These are phyloP conservation scores for Columba janthina DNA, from an alignment of 2,113 vertebrate genomes.

Conservation along the genomic window DNA sequence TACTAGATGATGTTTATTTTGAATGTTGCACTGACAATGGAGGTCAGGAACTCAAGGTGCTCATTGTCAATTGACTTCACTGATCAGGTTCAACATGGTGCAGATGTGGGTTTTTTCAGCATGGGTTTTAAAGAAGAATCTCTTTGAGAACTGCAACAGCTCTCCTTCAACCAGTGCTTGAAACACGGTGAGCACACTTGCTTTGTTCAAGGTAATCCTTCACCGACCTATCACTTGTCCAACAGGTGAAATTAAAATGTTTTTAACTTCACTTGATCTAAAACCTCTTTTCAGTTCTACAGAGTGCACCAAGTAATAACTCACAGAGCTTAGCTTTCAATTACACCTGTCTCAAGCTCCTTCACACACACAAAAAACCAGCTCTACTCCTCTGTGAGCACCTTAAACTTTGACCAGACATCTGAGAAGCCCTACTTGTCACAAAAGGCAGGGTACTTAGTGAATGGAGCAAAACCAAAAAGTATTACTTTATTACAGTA, in stretches of 20 bases:
- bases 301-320: neutral
- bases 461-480: neutral
- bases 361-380: neutral
- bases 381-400: neutral
- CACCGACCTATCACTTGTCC: neutral
- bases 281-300: neutral
- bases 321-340: neutral
- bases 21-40: neutral
- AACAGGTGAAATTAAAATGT: neutral
- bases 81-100: neutral
- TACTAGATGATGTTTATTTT: neutral
- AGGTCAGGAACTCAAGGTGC: neutral
- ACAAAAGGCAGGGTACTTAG: neutral
- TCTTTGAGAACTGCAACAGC: neutral
- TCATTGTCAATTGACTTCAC: neutral
- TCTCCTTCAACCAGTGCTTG: neutral
- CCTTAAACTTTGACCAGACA: neutral
- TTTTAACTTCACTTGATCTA: neutral
- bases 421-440: neutral
- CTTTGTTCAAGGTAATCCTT: neutral
- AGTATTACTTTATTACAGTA: neutral
- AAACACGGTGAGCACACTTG: neutral
- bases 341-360: accelerated
- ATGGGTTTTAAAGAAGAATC: neutral
- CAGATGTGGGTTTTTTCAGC: neutral